A percentile compares a stretch with the other conserved stretches of the same genome.
phyloP scores from a whole-genome alignment of 2,888 invertebrate genomes.

The Agriopis aurantiaria region DNA sequence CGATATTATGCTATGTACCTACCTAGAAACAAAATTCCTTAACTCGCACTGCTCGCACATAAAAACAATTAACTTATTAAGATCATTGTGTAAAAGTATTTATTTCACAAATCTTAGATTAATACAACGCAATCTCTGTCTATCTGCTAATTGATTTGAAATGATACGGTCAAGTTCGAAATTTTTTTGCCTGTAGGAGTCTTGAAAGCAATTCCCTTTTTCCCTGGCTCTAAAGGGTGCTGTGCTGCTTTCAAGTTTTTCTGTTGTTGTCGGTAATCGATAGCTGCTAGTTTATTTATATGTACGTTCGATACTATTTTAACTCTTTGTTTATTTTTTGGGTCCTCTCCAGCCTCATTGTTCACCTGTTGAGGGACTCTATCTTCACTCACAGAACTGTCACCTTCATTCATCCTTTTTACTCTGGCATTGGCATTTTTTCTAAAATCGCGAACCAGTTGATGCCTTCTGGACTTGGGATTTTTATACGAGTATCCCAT shows the following conservation, averaged over 20 bases:
- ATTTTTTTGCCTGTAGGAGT: conserved; percentile 9
- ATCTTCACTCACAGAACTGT: not conserved
- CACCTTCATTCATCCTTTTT: not conserved
- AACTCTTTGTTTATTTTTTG: conserved; percentile 6
- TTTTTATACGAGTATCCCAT: conserved; percentile 12
- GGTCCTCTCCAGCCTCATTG: not conserved
- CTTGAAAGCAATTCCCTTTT: conserved; percentile 22
- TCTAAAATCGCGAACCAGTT: not conserved
- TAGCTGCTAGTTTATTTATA: not conserved
- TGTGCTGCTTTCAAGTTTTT: not conserved
- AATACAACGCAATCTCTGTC: not conserved
- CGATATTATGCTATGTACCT: no score
- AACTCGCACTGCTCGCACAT: no score
- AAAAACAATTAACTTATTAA: no score
- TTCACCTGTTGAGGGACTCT: not conserved
- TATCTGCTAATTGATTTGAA: conserved; percentile 8
- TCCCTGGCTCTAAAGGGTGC: not conserved
- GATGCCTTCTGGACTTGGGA: conserved; percentile 11
- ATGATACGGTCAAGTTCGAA: conserved; percentile 23
- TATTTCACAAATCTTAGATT: not conserved
- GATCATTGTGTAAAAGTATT: not conserved
- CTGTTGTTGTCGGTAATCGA: not conserved
- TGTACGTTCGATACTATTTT: not conserved
- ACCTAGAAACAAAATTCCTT: no score
- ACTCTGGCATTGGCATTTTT: conserved; percentile 1